Conservation (phyloP, 2,888 invertebrate genomes). For the Lasiommata megera region DNA sequence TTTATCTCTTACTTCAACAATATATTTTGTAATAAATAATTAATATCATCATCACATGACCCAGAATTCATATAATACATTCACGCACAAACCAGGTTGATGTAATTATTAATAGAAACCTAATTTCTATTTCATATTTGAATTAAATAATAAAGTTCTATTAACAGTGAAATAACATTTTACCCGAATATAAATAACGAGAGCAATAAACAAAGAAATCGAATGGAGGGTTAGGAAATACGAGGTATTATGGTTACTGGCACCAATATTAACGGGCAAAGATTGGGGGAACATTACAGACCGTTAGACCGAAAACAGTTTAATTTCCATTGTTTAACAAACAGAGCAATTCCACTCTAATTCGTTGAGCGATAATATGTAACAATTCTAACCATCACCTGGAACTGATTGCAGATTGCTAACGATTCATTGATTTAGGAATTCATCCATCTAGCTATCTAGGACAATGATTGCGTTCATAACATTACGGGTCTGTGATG, state of each 20-base stretch:
- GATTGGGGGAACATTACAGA: slow-evolving; percentile 51
- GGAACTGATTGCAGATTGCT: slow-evolving; percentile 41
- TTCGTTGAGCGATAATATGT: slow-evolving; percentile 63
- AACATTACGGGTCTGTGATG: not conserved
- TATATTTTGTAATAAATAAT: too few relatives aligned
- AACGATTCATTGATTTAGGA: slow-evolving; percentile 40
- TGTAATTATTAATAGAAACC: too few relatives aligned
- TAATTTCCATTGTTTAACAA: slow-evolving; percentile 70
- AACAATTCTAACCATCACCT: slow-evolving; percentile 65
- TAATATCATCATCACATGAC: too few relatives aligned
- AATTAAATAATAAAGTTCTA: not conserved
- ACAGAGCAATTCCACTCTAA: slow-evolving; percentile 57
- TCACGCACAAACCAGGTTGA: too few relatives aligned
- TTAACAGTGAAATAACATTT: slow-evolving; percentile 2
- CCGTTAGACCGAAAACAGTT: slow-evolving; percentile 66
- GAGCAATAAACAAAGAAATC: slow-evolving; percentile 47
- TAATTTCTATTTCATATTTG: too few relatives aligned
- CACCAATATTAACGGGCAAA: slow-evolving; percentile 44
- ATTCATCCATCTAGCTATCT: slow-evolving; percentile 38
- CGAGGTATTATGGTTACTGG: slow-evolving; percentile 51
- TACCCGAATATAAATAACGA: slow-evolving; percentile 1
- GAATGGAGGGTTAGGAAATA: slow-evolving; percentile 51
- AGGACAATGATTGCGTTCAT: slow-evolving; percentile 33
- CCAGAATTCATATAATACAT: too few relatives aligned
- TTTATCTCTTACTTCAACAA: too few relatives aligned